Percentiles rank a stretch among this genome's conserved stretches.
These are phyloP conservation scores for Zaprionus kolodkinae DNA, from an alignment of 1,140 invertebrate species.

Conservation along the genomic window DNA sequence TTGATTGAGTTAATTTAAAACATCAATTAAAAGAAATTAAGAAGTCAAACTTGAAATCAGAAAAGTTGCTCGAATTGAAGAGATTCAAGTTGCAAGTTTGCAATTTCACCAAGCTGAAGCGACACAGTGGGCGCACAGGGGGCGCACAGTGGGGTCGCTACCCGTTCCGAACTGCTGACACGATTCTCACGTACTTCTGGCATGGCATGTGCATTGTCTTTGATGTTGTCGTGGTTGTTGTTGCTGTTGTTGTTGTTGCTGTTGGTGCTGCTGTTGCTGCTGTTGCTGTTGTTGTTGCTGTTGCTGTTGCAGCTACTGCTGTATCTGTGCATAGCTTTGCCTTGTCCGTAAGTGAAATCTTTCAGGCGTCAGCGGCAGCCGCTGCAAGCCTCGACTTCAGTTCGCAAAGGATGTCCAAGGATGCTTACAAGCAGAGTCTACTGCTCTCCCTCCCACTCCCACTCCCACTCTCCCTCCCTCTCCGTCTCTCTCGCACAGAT, in stretches of 20 bases:
- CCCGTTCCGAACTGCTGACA: slow-evolving; percentile 29
- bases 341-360: slow-evolving; percentile 72
- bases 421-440: slow-evolving; percentile 3
- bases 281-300: slow-evolving; percentile 28
- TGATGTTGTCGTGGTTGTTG: slow-evolving; percentile 56
- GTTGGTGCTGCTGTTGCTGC: slow-evolving; percentile 2
- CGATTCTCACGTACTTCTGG: slow-evolving; percentile 34
- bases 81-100: slow-evolving; percentile 20
- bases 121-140: background rate
- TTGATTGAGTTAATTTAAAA: slow-evolving; percentile 5
- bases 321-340: slow-evolving; percentile 64
- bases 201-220: slow-evolving; percentile 66
- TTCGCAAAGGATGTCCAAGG: slow-evolving; percentile 9
- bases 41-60: slow-evolving; percentile 4
- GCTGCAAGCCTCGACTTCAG: slow-evolving; percentile 23
- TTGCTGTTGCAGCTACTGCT: slow-evolving; percentile 30
- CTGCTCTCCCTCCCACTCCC: background rate
- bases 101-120: background rate
- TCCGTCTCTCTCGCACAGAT: background rate
- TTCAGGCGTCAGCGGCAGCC: slow-evolving; percentile 74
- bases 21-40: slow-evolving; percentile 15
- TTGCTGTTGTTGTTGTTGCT: background rate
- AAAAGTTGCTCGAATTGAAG: slow-evolving; percentile 13
- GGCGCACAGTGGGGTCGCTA: background rate
- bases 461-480: background rate